These are phyloP conservation scores for Drosophila lacertosa DNA, from an alignment of 1,140 invertebrate genomes.

Conservation along the genomic window DNA sequence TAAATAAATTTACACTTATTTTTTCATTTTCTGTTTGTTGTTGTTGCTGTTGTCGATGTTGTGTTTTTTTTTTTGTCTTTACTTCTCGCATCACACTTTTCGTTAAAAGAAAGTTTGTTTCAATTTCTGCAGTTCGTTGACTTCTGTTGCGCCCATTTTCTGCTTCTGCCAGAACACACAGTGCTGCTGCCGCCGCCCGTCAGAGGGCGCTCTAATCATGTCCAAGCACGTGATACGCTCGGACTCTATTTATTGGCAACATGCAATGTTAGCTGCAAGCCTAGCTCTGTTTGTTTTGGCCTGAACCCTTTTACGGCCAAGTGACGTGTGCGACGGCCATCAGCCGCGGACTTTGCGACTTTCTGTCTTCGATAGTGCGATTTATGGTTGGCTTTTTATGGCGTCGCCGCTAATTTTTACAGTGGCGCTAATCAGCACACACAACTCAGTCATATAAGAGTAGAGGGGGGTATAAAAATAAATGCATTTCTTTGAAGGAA, in stretches of 20 bases:
- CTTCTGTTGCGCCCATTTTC: constrained; percentile 26
- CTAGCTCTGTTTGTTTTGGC: neutral
- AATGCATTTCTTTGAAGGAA: constrained; percentile 6
- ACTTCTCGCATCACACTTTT: constrained; percentile 13
- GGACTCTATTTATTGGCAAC: neutral
- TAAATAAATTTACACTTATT: constrained; percentile 76
- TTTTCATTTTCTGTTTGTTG: constrained; percentile 23
- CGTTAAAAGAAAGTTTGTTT: constrained; percentile 62
- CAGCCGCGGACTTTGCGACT: constrained; percentile 4
- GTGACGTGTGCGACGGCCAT: constrained; percentile 34
- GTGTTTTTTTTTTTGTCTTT: constrained; percentile 15
- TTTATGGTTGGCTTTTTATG: constrained; percentile 28
- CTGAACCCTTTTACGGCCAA: constrained; percentile 8
- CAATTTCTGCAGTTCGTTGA: constrained; percentile 58
- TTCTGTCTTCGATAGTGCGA: neutral
- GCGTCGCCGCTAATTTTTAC: constrained; percentile 27
- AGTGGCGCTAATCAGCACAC: neutral
- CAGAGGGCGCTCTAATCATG: constrained; percentile 33
- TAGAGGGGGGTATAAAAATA: too few relatives aligned
- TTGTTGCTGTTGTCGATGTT: too few relatives aligned
- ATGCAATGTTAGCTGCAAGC: constrained; percentile 15
- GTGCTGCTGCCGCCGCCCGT: neutral
- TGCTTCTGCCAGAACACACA: constrained; percentile 41
- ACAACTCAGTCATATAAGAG: neutral
- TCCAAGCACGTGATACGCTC: constrained; percentile 21